Percentiles rank a stretch among this genome's conserved stretches.
These are phyloP conservation scores for Mylabris phalerata DNA, from an alignment of 1,140 invertebrate genomes.

Conservation along the genomic window DNA sequence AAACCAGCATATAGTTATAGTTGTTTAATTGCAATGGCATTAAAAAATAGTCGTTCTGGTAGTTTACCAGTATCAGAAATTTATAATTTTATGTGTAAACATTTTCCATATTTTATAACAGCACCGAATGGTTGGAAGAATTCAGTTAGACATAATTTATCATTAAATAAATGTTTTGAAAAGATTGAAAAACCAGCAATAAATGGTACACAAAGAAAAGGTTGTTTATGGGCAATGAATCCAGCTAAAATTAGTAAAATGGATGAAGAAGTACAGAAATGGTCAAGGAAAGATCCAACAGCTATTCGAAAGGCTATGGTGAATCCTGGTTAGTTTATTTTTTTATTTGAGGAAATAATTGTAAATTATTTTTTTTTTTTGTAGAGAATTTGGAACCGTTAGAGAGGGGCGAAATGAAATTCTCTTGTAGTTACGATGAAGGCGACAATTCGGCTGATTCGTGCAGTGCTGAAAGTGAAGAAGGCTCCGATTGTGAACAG, in stretches of 20 bases:
- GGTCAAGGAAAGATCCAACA: slow-evolving; percentile 87
- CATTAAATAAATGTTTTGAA: slow-evolving; percentile 95
- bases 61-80: slow-evolving; percentile 96
- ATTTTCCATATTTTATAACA: slow-evolving; percentile 96
- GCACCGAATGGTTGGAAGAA: slow-evolving; percentile 98
- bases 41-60: slow-evolving; percentile 92
- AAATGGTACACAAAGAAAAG: slow-evolving; percentile 73
- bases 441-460: slow-evolving; percentile 42
- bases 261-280: slow-evolving; percentile 96
- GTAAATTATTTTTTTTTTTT: slow-evolving; percentile 13
- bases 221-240: slow-evolving; percentile 95
- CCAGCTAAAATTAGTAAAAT: slow-evolving; percentile 90
- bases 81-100: slow-evolving; percentile 97
- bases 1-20: slow-evolving; percentile 98
- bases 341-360: too few relatives aligned
- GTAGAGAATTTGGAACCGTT: slow-evolving; percentile 70
- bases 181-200: slow-evolving; percentile 90
- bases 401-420: slow-evolving; percentile 81
- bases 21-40: slow-evolving; percentile 93
- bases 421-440: slow-evolving; percentile 41
- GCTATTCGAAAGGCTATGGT: slow-evolving; percentile 84
- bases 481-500: slow-evolving; percentile 40
- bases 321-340: slow-evolving; percentile 53
- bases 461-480: slow-evolving; percentile 46
- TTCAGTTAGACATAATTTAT: slow-evolving; percentile 92